Base-by-base conservation (phyloP, 2,113 vertebrate species). In the Hippocampus zosterae region DNA sequence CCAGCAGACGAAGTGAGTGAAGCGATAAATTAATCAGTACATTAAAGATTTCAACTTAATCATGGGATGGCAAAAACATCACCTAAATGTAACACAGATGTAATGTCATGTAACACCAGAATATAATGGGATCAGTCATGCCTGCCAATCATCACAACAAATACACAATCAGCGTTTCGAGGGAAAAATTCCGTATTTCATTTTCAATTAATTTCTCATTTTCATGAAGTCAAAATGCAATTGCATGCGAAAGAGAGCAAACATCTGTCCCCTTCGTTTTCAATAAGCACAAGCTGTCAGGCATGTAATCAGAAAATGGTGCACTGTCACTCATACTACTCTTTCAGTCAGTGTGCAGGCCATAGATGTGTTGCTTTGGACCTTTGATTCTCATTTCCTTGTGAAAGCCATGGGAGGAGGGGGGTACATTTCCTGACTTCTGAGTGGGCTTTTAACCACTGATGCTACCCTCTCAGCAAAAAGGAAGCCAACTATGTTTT, bases 231-330 rank as follows among this genome's bases (percentile, higher is more conserved):
- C 85, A 87, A 78, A 90, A 75, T 76, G 71, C 90, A 87, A 91
- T 87, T 89, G 89, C 76, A 72, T 77, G 80, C 82, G 84, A 87
- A 81, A 81, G 81, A 72, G 81, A 88, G 84, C 81, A 87, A 91
- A 90, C 89, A 91, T 90, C 89, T 92, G 89, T 88, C 86, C 85
- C 84, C 86, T 84, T 91, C 81, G 82, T 85, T 92, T 91, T 81
- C 88, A 87, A 80, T 90, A 81, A 89, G 86, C 82, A 85, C 72
- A 83, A 84, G 82, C 86, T 91, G 88, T 90, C 89, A 89, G 83
- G 82, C 90, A 88, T 88, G 85, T 90, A 92, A 91, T 89, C 86
- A 89, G 81, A 88, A 89, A 89, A 89, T 85, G 87, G 82, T 82
- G 82, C 77, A 78, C 86, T 91, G 89, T 90, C 90, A 92, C 76